Conservation (phyloP, 2,797 vertebrate species). For the Lacerta bilineata region DNA sequence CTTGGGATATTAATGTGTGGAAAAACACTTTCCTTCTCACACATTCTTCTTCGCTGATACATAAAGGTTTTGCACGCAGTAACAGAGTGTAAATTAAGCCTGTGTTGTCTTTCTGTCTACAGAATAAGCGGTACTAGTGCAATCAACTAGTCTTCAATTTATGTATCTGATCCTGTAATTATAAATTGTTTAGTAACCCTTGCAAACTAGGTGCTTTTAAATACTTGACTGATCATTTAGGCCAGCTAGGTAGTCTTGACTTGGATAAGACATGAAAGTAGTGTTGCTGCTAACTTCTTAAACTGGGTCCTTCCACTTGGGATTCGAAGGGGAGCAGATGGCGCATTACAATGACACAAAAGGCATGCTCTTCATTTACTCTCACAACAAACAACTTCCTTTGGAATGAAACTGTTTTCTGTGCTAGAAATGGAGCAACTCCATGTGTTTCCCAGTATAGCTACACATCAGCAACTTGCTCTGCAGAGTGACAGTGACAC, state of each 20-base stretch:
- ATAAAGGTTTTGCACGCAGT: slow-evolving; percentile 54
- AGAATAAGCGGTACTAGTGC: not conserved
- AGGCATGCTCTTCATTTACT: not conserved
- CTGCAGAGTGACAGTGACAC: not conserved
- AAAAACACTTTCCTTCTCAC: slow-evolving; percentile 27
- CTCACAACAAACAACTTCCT: not conserved
- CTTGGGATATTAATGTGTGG: slow-evolving; percentile 19
- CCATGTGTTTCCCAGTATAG: accelerated
- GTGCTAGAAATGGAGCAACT: accelerated
- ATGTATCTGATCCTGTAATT: slow-evolving; percentile 57
- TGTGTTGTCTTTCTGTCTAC: slow-evolving; percentile 19
- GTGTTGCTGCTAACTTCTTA: not conserved
- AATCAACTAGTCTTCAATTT: slow-evolving; percentile 5
- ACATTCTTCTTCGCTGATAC: slow-evolving; percentile 6
- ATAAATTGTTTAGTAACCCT: slow-evolving; percentile 58
- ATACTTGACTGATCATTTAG: not conserved
- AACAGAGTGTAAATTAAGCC: slow-evolving; percentile 59
- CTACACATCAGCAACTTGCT: not conserved
- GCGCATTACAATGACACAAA: not conserved
- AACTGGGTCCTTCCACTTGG: not conserved
- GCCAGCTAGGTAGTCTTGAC: not conserved
- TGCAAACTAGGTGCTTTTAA: slow-evolving; percentile 22
- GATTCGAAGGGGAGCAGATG: not conserved
- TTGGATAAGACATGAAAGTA: not conserved
- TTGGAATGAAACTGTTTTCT: accelerated